phyloP scores from a whole-genome alignment of 2,888 invertebrate species.

The Lepidocyrtinus sp. region DNA sequence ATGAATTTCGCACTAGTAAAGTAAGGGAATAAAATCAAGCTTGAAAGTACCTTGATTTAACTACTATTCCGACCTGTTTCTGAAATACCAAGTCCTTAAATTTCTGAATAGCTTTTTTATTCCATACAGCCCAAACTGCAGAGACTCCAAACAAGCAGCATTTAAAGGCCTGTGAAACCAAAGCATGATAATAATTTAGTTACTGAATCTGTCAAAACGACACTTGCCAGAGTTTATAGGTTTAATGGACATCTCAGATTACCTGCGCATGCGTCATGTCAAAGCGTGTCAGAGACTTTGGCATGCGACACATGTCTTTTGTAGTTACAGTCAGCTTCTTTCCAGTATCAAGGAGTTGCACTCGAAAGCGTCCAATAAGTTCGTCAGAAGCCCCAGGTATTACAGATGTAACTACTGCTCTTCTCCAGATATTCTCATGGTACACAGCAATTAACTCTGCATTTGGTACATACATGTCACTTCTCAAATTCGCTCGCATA shows the following conservation, averaged over 20 bases:
- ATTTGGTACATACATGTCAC: background rate
- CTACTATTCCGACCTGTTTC: background rate
- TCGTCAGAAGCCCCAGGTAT: background rate
- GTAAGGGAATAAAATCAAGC: background rate
- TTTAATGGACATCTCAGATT: background rate
- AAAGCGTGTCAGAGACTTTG: constrained; percentile 25
- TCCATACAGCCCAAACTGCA: constrained; percentile 18
- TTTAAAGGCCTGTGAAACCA: constrained; percentile 19
- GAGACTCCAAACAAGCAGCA: constrained; percentile 34
- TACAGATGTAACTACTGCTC: constrained; percentile 6
- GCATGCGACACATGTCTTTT: constrained; percentile 24
- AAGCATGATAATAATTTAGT: background rate
- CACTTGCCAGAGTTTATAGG: background rate
- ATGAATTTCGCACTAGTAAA: too few relatives aligned
- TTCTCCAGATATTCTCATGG: constrained; percentile 20
- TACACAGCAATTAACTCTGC: constrained; percentile 37
- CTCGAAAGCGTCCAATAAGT: background rate
- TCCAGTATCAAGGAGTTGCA: constrained; percentile 49
- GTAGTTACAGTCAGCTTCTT: background rate
- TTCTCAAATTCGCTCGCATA: background rate
- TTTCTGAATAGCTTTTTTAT: background rate
- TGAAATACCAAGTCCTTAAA: constrained; percentile 24
- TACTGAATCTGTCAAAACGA: background rate
- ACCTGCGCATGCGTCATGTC: constrained; percentile 12
- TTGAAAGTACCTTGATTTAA: background rate